Evolutionary conservation across 2,888 invertebrate species (phyloP).

Genomic region (Perizoma affinitatum): DNA sequence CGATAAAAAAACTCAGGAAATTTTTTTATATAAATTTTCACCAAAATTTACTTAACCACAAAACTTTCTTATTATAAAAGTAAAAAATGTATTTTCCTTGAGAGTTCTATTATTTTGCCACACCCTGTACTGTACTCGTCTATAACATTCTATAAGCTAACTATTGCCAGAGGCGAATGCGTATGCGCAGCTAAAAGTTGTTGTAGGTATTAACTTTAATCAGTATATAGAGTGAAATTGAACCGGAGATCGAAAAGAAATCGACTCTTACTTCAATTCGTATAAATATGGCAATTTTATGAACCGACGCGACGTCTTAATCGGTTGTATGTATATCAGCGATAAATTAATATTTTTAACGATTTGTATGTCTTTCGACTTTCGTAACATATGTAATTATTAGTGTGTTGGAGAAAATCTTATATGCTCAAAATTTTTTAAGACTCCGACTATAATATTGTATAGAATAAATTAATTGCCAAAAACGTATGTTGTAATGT

Average conservation of each 20-base stretch:
- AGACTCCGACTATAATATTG: not conserved
- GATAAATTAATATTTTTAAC: constrained; percentile 48
- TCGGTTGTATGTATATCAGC: constrained; percentile 41
- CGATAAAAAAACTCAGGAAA: too few relatives aligned
- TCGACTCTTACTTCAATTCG: constrained; percentile 57
- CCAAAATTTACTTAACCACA: too few relatives aligned
- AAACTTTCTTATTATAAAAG: too few relatives aligned
- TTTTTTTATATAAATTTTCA: too few relatives aligned
- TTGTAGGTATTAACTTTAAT: constrained; percentile 54
- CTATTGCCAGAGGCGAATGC: constrained; percentile 54
- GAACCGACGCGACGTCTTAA: constrained; percentile 53
- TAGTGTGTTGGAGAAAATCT: constrained; percentile 14
- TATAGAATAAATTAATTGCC: constrained; percentile 1
- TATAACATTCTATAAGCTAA: constrained; percentile 43
- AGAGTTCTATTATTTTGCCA: too few relatives aligned
- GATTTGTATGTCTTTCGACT: constrained; percentile 36
- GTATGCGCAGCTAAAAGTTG: constrained; percentile 46
- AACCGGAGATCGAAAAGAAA: constrained; percentile 73
- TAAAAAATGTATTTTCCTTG: too few relatives aligned
- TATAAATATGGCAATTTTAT: constrained; percentile 54
- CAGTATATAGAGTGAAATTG: constrained; percentile 60
- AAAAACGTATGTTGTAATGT: constrained; percentile 14
- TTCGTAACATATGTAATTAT: constrained; percentile 17
- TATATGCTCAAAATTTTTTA: constrained; percentile 3
- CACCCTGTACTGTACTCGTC: too few relatives aligned